Conservation (phyloP, 2,888 invertebrate genomes). For the Orthonychiurus folsomi region DNA sequence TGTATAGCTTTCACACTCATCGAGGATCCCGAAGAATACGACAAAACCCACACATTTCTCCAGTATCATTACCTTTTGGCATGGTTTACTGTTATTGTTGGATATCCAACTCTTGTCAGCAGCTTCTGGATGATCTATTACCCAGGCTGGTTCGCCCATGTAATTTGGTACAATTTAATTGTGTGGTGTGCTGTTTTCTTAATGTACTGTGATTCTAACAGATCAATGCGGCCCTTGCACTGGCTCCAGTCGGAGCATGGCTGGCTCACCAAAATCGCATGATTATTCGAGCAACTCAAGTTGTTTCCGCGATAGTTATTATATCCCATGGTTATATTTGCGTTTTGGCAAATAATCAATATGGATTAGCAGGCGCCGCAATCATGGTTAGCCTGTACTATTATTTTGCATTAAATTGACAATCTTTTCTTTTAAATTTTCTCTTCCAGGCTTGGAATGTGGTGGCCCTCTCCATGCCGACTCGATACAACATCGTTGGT, state of each 20-base stretch:
- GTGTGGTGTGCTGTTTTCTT: neutral
- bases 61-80: conserved; percentile 20
- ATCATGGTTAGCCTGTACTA: conserved; percentile 22
- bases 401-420: too few relatives aligned
- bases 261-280: conserved; percentile 4
- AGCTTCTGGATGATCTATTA: conserved; percentile 21
- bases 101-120: conserved; percentile 26
- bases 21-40: conserved; percentile 3
- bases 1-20: neutral
- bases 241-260: conserved; percentile 23
- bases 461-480: conserved; percentile 21
- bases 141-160: conserved; percentile 6
- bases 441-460: too few relatives aligned
- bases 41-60: conserved; percentile 2
- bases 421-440: too few relatives aligned
- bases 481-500: conserved; percentile 18
- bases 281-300: conserved; percentile 20
- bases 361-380: conserved; percentile 18
- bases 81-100: conserved; percentile 24
- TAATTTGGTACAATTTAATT: neutral
- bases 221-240: conserved; percentile 5
- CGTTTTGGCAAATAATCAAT: conserved; percentile 15
- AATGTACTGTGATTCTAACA: conserved; percentile 6
- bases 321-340: conserved; percentile 18
- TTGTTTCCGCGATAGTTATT: conserved; percentile 13